phyloP scores from a whole-genome alignment of 2,888 invertebrate species.

The Petrolisthes manimaculis region DNA sequence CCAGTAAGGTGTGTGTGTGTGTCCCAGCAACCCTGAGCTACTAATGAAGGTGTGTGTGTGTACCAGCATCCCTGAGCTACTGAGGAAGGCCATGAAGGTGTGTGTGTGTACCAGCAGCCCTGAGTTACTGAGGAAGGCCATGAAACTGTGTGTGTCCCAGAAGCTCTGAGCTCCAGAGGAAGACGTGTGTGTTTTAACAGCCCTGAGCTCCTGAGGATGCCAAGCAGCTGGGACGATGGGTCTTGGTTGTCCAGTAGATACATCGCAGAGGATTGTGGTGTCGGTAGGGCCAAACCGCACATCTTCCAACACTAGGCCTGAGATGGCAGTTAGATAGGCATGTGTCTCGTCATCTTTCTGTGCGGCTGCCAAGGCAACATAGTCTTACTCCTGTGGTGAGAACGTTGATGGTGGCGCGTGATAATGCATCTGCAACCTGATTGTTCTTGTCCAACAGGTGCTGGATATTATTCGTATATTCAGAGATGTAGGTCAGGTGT shows the following conservation, averaged over 20 bases:
- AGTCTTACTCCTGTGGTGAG: constrained; percentile 1
- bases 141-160: too few relatives aligned
- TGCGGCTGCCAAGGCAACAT: neutral
- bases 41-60: too few relatives aligned
- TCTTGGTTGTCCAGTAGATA: neutral
- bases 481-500: constrained; percentile 17
- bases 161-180: too few relatives aligned
- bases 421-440: constrained; percentile 12
- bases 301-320: constrained; percentile 14
- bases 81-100: too few relatives aligned
- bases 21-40: too few relatives aligned
- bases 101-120: too few relatives aligned
- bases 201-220: too few relatives aligned
- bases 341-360: constrained; percentile 19
- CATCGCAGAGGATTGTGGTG: constrained; percentile 10
- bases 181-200: too few relatives aligned
- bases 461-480: constrained; percentile 8
- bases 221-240: constrained; percentile 16
- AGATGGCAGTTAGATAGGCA: constrained; percentile 19
- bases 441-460: neutral
- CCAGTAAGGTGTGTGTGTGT: too few relatives aligned
- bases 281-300: neutral
- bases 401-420: constrained; percentile 9
- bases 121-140: too few relatives aligned
- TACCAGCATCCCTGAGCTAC: too few relatives aligned